phyloP scores from a whole-genome alignment of 2,797 vertebrate species.

The Galagoides demidoff region DNA sequence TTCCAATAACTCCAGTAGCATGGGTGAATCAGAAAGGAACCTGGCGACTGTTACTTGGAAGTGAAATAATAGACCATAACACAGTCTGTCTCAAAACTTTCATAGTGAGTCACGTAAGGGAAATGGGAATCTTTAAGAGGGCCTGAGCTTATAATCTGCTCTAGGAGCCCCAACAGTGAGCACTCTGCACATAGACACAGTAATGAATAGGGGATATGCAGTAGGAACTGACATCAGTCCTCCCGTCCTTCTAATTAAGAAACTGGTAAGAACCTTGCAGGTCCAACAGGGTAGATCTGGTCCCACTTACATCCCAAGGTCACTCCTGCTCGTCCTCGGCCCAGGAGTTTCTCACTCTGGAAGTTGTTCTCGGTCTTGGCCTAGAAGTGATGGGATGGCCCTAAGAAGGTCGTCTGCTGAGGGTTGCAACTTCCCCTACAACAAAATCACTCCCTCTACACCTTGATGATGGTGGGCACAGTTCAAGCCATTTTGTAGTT shows the following conservation, averaged over 20 bases:
- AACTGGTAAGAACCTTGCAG: background rate
- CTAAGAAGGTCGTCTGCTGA: background rate
- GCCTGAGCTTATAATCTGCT: background rate
- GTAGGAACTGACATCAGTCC: background rate
- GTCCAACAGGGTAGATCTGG: background rate
- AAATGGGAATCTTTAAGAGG: background rate
- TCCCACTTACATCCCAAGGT: background rate
- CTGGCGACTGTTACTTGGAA: too few relatives aligned
- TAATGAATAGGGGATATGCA: background rate
- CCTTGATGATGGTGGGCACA: background rate
- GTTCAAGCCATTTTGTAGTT: constrained; percentile 30
- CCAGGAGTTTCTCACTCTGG: background rate
- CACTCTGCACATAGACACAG: background rate
- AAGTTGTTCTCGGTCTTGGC: background rate
- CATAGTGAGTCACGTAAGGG: background rate
- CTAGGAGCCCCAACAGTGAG: background rate
- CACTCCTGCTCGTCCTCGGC: background rate
- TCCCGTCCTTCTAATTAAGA: background rate
- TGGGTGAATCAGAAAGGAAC: too few relatives aligned
- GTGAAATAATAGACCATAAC: too few relatives aligned
- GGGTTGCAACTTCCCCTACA: background rate
- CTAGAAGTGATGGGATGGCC: background rate
- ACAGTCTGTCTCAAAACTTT: too few relatives aligned
- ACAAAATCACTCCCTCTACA: background rate
- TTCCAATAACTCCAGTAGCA: too few relatives aligned